Conservation (phyloP, 2,797 vertebrate species). For the Clamator glandarius region DNA sequence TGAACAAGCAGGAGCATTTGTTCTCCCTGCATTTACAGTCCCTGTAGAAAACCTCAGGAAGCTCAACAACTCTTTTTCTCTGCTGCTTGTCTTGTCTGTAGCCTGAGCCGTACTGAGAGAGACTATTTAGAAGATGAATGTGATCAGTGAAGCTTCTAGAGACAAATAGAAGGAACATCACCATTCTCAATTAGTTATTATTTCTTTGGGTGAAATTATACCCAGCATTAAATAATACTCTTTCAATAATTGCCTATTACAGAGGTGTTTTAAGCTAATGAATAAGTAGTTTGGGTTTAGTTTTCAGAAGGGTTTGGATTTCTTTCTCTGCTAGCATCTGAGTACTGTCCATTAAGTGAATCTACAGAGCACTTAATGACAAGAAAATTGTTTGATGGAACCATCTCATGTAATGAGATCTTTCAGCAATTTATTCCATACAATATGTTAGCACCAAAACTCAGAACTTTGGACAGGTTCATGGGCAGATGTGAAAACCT, state of each 20-base stretch:
- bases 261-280: slow-evolving; percentile 4
- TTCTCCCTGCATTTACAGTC: background rate
- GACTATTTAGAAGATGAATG: background rate
- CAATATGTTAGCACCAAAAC: slow-evolving; percentile 19
- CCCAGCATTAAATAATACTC: background rate
- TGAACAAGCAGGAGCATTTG: background rate
- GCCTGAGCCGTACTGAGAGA: background rate
- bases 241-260: background rate
- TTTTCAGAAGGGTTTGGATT: background rate
- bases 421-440: slow-evolving; percentile 48
- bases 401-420: slow-evolving; percentile 63
- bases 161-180: background rate
- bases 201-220: slow-evolving; percentile 23
- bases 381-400: slow-evolving; percentile 73
- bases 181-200: background rate
- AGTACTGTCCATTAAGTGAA: slow-evolving; percentile 62
- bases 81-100: background rate
- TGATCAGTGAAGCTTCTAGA: slow-evolving; percentile 13
- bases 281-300: slow-evolving; percentile 31
- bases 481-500: slow-evolving; percentile 34
- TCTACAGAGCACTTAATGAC: slow-evolving; percentile 61
- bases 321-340: slow-evolving; percentile 15
- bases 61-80: background rate
- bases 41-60: background rate
- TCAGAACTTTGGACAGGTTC: background rate